Conservation (phyloP, 2,113 vertebrate species). For the Malurus melanocephalus region DNA sequence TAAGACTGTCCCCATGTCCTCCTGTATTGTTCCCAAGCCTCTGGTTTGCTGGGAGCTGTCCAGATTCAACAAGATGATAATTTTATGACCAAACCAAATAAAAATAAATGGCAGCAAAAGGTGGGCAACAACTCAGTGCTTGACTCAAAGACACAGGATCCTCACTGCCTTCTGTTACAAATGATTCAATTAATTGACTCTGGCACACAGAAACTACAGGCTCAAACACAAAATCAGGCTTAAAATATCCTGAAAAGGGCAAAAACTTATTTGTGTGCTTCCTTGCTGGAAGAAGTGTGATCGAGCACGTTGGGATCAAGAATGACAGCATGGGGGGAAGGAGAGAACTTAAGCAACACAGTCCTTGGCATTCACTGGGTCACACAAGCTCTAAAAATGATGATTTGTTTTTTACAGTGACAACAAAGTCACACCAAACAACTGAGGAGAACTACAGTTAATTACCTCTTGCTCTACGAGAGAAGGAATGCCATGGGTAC, state of each 20-base stretch:
- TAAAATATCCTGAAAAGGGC: background rate
- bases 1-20: background rate
- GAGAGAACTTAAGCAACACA: background rate
- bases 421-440: background rate
- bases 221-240: background rate
- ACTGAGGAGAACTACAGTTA: background rate
- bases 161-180: background rate
- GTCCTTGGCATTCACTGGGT: background rate
- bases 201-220: background rate
- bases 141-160: background rate
- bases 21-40: background rate
- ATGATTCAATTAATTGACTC: conserved; percentile 1
- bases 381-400: fast-evolving
- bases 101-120: conserved; percentile 28
- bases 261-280: background rate
- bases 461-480: background rate
- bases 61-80: background rate
- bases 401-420: background rate
- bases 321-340: background rate
- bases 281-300: fast-evolving
- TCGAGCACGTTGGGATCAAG: background rate
- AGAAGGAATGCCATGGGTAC: background rate
- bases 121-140: background rate
- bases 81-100: background rate
- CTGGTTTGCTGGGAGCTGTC: background rate